A percentile compares a stretch with the other conserved stretches of the same genome.
phyloP scores from a whole-genome alignment of 2,888 invertebrate species.

The Melanophora roralis region DNA sequence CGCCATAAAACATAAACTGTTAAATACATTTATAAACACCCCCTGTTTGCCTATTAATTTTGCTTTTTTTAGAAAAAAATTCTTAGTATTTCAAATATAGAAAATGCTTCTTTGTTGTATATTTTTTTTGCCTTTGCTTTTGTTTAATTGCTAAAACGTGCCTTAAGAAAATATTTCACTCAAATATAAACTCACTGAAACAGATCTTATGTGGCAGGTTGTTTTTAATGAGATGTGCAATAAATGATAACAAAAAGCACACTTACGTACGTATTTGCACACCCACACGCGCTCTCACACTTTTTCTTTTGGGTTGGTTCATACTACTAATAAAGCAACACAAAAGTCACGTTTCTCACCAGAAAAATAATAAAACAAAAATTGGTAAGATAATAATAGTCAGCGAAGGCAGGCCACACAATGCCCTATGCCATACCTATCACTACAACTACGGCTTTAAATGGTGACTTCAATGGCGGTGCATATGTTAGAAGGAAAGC shows the following conservation, averaged over 20 bases:
- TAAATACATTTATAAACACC: not conserved
- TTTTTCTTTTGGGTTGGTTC: not conserved
- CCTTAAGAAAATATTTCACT: constrained; percentile 53
- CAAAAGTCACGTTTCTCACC: constrained; percentile 57
- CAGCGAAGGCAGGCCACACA: no score
- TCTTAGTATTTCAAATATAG: no score
- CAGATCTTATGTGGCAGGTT: constrained; percentile 60
- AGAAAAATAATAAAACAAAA: constrained; percentile 27
- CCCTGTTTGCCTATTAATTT: no score
- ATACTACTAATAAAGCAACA: constrained; percentile 27
- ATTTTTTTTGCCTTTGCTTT: not conserved
- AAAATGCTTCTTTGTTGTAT: constrained; percentile 14
- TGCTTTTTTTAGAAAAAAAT: no score
- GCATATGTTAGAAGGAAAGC: no score
- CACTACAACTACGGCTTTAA: no score
- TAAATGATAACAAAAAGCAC: constrained; percentile 49
- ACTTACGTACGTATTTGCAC: not conserved
- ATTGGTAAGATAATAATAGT: no score
- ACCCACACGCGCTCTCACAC: not conserved
- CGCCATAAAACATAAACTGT: not conserved
- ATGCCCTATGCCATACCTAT: no score
- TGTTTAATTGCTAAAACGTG: constrained; percentile 59
- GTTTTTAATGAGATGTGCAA: constrained; percentile 62
- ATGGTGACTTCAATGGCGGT: no score
- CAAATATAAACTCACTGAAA: constrained; percentile 42